Evolutionary conservation across 2,113 vertebrate genomes (phyloP).

Genomic region (Pygoscelis adeliae): DNA sequence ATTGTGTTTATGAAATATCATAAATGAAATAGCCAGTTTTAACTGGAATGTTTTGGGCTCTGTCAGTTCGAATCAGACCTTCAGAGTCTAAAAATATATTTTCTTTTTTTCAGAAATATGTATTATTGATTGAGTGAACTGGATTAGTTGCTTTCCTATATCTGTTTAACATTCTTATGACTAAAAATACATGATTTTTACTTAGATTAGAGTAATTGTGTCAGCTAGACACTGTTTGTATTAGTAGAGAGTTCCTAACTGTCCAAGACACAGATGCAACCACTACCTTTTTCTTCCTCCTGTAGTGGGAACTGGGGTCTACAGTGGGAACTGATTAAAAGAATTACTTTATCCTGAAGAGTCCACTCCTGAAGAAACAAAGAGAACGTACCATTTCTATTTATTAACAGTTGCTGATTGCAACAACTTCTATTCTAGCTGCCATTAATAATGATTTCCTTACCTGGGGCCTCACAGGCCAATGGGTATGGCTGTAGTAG

Average conservation of each 20-base stretch:
- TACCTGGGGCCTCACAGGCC: not conserved
- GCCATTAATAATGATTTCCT: not conserved
- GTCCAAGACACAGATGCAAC: not conserved
- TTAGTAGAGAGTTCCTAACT: not conserved
- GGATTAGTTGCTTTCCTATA: not conserved
- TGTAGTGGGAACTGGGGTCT: fast-evolving
- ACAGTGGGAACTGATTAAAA: not conserved
- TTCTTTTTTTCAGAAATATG: fast-evolving
- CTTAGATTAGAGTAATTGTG: not conserved
- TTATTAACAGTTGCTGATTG: not conserved
- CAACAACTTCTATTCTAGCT: not conserved
- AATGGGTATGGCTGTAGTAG: not conserved
- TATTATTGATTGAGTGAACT: not conserved
- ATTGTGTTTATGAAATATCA: not conserved
- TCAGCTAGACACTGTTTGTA: not conserved
- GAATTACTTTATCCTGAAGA: not conserved
- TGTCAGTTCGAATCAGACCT: not conserved
- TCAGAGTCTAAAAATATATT: not conserved
- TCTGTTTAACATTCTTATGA: not conserved
- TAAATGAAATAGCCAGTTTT: not conserved
- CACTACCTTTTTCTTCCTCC: not conserved
- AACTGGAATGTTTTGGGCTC: not conserved
- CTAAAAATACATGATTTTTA: not conserved
- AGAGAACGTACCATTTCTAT: not conserved
- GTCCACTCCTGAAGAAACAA: not conserved